phyloP scores from a whole-genome alignment of 2,113 vertebrate genomes.

The Pelusios castaneus region DNA sequence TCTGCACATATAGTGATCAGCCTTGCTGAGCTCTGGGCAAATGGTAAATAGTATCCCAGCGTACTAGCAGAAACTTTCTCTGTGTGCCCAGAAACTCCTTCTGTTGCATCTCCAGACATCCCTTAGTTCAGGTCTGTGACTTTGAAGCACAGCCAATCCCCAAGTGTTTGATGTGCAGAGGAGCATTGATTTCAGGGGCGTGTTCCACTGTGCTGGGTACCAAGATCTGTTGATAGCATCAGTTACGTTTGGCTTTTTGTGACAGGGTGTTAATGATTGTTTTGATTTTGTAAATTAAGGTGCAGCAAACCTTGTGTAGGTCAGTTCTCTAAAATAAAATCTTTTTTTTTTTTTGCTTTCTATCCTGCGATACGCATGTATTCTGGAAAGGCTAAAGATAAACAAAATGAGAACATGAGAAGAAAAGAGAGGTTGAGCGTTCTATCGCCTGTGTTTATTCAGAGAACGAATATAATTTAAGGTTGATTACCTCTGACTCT shows the following conservation, averaged over 20 bases:
- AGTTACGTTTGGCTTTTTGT: not conserved
- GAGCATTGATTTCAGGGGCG: not conserved
- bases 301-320: not conserved
- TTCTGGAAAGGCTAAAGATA: not conserved
- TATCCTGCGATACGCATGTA: not conserved
- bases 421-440: not conserved
- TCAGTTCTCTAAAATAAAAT: not conserved
- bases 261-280: not conserved
- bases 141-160: rapidly evolving
- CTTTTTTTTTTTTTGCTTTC: not conserved
- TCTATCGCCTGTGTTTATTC: not conserved
- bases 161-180: not conserved
- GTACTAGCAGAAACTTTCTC: not conserved
- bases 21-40: not conserved
- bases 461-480: constrained; percentile 6
- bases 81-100: not conserved
- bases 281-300: not conserved
- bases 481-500: constrained; percentile 22
- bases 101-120: not conserved
- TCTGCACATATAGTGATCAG: not conserved
- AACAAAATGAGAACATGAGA: rapidly evolving
- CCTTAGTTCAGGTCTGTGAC: not conserved
- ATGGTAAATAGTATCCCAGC: not conserved
- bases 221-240: not conserved
- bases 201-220: rapidly evolving